Conservation (phyloP, 2,113 vertebrate species). For the Cisticola juncidis region DNA sequence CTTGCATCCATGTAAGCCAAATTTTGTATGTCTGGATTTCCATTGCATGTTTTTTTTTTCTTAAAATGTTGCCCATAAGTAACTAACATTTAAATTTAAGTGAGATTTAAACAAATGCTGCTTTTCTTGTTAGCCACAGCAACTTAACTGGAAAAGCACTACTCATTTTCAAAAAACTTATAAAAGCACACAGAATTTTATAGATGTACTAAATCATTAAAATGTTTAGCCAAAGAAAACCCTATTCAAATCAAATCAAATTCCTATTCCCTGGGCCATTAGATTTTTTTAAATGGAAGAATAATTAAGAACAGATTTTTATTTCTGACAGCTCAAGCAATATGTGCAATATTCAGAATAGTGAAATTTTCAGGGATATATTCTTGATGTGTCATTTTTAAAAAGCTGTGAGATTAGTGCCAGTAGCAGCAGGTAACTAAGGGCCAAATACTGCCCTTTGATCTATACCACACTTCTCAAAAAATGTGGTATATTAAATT, state of each 20-base stretch:
- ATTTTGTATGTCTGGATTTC: not conserved
- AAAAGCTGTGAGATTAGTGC: not conserved
- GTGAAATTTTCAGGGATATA: slow-evolving; percentile 37
- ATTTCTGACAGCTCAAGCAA: slow-evolving; percentile 40
- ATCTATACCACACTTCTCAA: not conserved
- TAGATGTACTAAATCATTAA: not conserved
- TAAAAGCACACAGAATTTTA: not conserved
- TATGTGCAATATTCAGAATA: slow-evolving; percentile 27
- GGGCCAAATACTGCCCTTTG: slow-evolving; percentile 21
- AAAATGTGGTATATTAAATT: not conserved
- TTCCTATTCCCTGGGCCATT: not conserved
- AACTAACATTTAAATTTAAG: not conserved
- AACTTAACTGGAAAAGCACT: not conserved
- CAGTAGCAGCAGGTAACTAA: slow-evolving; percentile 30
- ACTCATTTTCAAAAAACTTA: not conserved
- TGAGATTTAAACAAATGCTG: not conserved
- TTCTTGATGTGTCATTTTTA: slow-evolving; percentile 40
- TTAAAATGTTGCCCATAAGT: not conserved
- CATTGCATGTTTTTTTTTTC: not conserved
- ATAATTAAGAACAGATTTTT: slow-evolving; percentile 56
- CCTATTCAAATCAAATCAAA: not conserved
- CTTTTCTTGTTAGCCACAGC: not conserved
- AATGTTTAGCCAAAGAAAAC: slow-evolving; percentile 13
- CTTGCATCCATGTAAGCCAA: not conserved
- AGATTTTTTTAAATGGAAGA: not conserved